Evolutionary conservation across 2,113 vertebrate genomes (phyloP).

Genomic region (Arothron firmamentum): DNA sequence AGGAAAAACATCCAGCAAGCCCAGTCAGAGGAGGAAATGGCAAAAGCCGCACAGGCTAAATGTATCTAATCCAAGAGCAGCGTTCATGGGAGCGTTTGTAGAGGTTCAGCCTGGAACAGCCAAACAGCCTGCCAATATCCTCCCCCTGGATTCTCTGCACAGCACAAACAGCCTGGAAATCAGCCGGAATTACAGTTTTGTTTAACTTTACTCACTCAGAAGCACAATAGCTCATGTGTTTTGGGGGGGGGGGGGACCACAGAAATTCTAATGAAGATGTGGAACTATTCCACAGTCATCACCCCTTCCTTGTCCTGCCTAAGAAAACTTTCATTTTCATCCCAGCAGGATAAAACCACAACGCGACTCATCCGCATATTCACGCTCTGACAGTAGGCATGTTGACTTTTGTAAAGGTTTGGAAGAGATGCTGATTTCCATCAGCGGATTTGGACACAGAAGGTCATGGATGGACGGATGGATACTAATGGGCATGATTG

Average conservation of each 20-base stretch:
- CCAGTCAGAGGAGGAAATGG: neutral
- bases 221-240: neutral
- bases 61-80: conserved; percentile 1
- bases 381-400: too few relatives aligned
- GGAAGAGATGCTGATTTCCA: conserved; percentile 25
- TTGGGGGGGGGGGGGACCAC: neutral
- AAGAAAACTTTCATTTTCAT: too few relatives aligned
- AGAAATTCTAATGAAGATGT: too few relatives aligned
- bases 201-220: neutral
- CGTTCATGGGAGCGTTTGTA: neutral
- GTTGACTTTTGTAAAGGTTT: too few relatives aligned
- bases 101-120: neutral
- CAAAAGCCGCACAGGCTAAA: conserved; percentile 5
- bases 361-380: too few relatives aligned
- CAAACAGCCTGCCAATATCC: neutral
- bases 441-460: conserved; percentile 22
- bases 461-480: conserved; percentile 27
- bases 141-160: neutral
- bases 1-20: conserved; percentile 3
- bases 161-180: neutral
- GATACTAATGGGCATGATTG: too few relatives aligned
- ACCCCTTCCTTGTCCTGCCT: too few relatives aligned
- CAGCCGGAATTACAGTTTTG: neutral
- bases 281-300: too few relatives aligned
- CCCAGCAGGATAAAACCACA: too few relatives aligned